Percentiles rank a stretch among this genome's conserved stretches.
phyloP scores from a whole-genome alignment of 2,797 vertebrate species.

The Onychomys leucogaster region DNA sequence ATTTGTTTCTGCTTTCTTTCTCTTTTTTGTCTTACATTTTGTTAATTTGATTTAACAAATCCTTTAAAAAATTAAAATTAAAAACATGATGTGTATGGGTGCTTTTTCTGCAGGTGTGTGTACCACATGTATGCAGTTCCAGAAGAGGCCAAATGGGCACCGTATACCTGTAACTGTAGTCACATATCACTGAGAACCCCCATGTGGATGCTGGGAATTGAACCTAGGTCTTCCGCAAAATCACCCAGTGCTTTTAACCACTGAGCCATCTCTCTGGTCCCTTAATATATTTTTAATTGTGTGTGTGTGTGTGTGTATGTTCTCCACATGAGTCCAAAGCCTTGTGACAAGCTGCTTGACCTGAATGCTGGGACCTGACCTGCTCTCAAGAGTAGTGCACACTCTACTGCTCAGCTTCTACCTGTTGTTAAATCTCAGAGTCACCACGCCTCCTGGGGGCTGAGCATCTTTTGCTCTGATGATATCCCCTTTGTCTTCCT shows the following conservation, averaged over 20 bases:
- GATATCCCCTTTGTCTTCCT: slow-evolving; percentile 95
- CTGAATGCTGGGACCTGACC: background rate
- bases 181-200: background rate
- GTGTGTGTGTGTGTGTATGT: background rate
- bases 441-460: slow-evolving; percentile 95
- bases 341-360: background rate
- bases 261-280: background rate
- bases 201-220: background rate
- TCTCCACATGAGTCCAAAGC: background rate
- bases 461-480: slow-evolving; percentile 94
- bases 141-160: background rate
- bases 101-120: background rate
- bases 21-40: background rate
- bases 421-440: slow-evolving; percentile 84
- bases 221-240: background rate
- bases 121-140: background rate
- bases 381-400: background rate
- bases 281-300: background rate
- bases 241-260: background rate
- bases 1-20: background rate
- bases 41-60: background rate
- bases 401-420: background rate
- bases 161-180: background rate
- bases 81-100: background rate
- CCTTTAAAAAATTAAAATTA: background rate